Evolutionary conservation across 2,888 invertebrate genomes (phyloP).

Genomic region (Lasioglossum calceatum): DNA sequence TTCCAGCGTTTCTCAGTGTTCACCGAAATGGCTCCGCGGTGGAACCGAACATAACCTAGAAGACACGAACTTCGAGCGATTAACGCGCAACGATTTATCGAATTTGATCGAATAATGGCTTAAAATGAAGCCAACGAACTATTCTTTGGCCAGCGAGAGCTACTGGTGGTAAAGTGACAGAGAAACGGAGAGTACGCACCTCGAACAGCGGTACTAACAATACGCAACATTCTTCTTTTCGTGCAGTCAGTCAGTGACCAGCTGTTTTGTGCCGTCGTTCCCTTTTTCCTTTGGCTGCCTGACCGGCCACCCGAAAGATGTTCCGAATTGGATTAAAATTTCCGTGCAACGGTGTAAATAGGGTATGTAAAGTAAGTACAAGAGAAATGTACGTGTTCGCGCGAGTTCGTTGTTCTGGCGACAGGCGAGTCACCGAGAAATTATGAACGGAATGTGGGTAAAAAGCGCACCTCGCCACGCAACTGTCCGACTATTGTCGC

Average conservation of each 20-base stretch:
- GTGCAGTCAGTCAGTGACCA: constrained; percentile 70
- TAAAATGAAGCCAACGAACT: constrained; percentile 32
- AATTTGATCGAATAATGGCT: constrained; percentile 34
- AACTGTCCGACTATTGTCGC: constrained; percentile 30
- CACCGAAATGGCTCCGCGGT: constrained; percentile 38
- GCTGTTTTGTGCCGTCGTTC: constrained; percentile 81
- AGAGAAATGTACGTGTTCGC: neutral
- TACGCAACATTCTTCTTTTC: constrained; percentile 79
- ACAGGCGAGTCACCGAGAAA: neutral
- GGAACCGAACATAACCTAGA: constrained; percentile 52
- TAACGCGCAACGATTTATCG: constrained; percentile 9
- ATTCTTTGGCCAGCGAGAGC: constrained; percentile 37
- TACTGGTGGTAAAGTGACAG: neutral
- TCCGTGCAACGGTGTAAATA: constrained; percentile 82
- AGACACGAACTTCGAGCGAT: constrained; percentile 8
- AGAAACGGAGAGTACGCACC: constrained; percentile 61
- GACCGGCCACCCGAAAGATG: constrained; percentile 82
- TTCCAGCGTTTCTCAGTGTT: constrained; percentile 64
- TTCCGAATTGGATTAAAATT: constrained; percentile 84
- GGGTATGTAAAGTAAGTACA: constrained; percentile 77
- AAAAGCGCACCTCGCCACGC: constrained; percentile 6
- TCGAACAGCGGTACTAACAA: constrained; percentile 71
- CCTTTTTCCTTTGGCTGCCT: constrained; percentile 79
- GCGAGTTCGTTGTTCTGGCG: neutral
- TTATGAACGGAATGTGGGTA: neutral